A percentile compares a stretch with the other conserved stretches of the same genome.
These are phyloP conservation scores for Bagarius yarrelli DNA, from an alignment of 2,113 vertebrate genomes.

Conservation along the genomic window DNA sequence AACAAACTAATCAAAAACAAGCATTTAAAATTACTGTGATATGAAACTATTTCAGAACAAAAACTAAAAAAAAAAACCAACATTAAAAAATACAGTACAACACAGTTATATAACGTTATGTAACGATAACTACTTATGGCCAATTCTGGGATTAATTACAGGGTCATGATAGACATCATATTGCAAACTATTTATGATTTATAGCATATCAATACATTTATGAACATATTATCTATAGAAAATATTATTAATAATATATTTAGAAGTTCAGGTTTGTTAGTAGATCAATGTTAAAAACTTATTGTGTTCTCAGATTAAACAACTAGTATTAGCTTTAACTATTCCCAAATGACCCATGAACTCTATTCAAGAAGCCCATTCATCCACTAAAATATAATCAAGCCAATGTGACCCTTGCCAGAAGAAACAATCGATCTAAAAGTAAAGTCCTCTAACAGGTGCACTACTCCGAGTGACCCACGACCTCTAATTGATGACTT, in stretches of 20 bases:
- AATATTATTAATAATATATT: background rate
- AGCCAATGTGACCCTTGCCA: slow-evolving; percentile 38
- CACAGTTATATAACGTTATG: background rate
- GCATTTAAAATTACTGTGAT: background rate
- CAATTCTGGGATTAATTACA: background rate
- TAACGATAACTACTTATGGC: background rate
- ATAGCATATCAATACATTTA: background rate
- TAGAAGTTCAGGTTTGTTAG: background rate
- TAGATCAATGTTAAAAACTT: background rate
- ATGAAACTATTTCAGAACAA: background rate
- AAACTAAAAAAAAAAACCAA: background rate
- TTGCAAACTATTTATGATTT: background rate
- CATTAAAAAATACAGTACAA: background rate
- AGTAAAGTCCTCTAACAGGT: slow-evolving; percentile 54
- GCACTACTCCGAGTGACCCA: slow-evolving; percentile 51
- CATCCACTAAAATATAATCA: slow-evolving; percentile 38
- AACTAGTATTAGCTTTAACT: background rate
- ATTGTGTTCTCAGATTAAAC: background rate
- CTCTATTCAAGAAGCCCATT: slow-evolving; percentile 10
- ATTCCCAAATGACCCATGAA: slow-evolving; percentile 17
- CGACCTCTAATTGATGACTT: slow-evolving; percentile 59
- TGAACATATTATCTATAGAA: background rate
- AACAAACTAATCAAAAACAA: background rate
- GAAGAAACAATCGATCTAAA: slow-evolving; percentile 37
- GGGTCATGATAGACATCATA: background rate